Conservation (phyloP, 2,888 invertebrate genomes). For the Epirrhoe alternata region DNA sequence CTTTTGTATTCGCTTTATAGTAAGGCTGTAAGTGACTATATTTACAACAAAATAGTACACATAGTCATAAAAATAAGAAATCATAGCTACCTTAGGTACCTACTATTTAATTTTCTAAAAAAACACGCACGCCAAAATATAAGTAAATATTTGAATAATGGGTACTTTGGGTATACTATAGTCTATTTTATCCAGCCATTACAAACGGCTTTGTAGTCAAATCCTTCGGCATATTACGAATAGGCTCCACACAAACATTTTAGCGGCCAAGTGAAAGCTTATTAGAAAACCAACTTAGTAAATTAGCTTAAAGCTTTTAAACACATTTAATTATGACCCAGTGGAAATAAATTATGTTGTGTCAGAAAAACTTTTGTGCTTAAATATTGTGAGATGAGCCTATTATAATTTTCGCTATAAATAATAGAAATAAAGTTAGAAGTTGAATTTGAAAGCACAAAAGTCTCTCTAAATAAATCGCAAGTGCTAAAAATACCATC, state of each 20-base stretch:
- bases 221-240: constrained; percentile 15
- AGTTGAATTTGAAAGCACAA: constrained; percentile 4
- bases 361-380: not conserved
- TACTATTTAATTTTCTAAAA: constrained; percentile 6
- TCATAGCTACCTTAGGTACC: constrained; percentile 21
- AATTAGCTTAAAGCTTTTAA: not conserved
- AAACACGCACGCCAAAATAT: constrained; percentile 18
- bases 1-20: too few species aligned
- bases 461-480: constrained; percentile 2
- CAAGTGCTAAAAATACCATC: constrained; percentile 5
- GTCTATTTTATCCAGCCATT: constrained; percentile 3
- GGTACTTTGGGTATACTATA: constrained; percentile 12
- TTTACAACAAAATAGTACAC: constrained; percentile 12
- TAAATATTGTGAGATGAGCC: not conserved
- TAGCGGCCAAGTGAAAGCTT: not conserved
- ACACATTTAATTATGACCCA: not conserved
- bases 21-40: not conserved
- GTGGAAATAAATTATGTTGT: constrained; percentile 9
- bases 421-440: not conserved
- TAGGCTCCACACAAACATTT: not conserved
- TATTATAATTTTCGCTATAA: not conserved
- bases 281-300: not conserved
- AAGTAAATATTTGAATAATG: constrained; percentile 8
- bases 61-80: constrained; percentile 8
- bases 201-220: constrained; percentile 21